These are phyloP conservation scores for Urocitellus parryii DNA, from an alignment of 2,113 vertebrate genomes.

Conservation along the genomic window DNA sequence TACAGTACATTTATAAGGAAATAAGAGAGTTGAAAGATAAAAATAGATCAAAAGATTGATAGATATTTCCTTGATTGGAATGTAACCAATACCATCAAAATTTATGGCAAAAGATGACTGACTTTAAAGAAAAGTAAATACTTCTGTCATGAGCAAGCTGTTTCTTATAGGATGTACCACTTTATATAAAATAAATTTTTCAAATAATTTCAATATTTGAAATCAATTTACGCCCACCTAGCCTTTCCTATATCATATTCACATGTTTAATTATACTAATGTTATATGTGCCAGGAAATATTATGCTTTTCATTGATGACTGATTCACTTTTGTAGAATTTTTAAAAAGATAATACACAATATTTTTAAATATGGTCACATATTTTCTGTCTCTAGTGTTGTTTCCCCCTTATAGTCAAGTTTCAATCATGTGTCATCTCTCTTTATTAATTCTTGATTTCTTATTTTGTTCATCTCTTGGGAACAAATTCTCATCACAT, in stretches of 20 bases:
- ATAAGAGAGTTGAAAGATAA: too few species aligned
- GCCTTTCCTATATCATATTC: background rate
- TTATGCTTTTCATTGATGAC: background rate
- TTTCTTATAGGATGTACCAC: background rate
- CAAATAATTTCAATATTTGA: background rate
- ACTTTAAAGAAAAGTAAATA: background rate
- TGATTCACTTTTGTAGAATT: background rate
- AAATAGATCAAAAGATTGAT: too few species aligned
- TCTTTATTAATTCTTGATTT: background rate
- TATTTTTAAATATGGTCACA: background rate
- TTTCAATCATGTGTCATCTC: background rate
- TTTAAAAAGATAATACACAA: background rate
- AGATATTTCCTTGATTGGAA: background rate
- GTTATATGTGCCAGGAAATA: too few species aligned
- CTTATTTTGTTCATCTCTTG: background rate
- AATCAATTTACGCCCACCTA: background rate
- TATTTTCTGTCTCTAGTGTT: background rate
- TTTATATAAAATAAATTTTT: background rate
- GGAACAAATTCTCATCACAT: background rate
- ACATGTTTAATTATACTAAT: background rate
- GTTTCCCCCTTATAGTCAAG: background rate
- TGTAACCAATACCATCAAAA: background rate
- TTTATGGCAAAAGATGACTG: background rate
- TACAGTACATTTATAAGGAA: background rate
- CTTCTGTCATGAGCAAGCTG: background rate